A percentile compares a stretch with the other conserved stretches of the same genome.
Evolutionary conservation across 2,113 vertebrate genomes (phyloP).

Genomic region (Megaceryle torquata): DNA sequence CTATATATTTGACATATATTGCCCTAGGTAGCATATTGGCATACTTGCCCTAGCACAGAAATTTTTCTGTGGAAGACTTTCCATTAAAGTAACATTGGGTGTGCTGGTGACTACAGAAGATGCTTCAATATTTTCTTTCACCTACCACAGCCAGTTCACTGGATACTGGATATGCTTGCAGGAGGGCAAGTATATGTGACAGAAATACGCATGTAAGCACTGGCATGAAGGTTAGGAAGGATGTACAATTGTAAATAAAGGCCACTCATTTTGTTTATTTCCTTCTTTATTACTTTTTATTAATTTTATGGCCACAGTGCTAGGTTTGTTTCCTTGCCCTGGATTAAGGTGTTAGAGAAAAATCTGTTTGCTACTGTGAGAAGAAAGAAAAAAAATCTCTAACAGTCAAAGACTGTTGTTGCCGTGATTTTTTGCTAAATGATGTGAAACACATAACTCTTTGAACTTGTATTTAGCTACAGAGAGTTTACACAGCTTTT

Average conservation of each 20-base stretch:
- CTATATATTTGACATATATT: background rate
- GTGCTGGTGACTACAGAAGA: background rate
- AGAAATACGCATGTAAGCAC: background rate
- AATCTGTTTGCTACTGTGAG: background rate
- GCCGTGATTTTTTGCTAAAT: background rate
- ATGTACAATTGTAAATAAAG: background rate
- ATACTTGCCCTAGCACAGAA: background rate
- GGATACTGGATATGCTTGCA: background rate
- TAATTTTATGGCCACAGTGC: background rate
- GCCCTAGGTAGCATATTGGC: background rate
- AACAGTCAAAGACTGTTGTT: background rate
- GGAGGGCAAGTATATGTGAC: background rate
- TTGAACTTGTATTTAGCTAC: slow-evolving; percentile 19
- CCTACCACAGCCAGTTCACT: background rate
- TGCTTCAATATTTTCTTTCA: background rate
- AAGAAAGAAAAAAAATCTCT: background rate
- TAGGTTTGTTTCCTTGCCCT: background rate
- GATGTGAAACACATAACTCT: slow-evolving; percentile 19
- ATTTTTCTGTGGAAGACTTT: background rate
- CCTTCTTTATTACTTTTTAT: background rate
- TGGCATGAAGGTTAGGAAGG: background rate
- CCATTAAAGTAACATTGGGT: background rate
- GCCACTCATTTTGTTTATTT: background rate
- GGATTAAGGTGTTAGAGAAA: background rate
- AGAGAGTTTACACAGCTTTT: slow-evolving; percentile 28